A percentile compares a stretch with the other conserved stretches of the same genome.
phyloP scores from a whole-genome alignment of 2,797 vertebrate species.

The Clamator glandarius region DNA sequence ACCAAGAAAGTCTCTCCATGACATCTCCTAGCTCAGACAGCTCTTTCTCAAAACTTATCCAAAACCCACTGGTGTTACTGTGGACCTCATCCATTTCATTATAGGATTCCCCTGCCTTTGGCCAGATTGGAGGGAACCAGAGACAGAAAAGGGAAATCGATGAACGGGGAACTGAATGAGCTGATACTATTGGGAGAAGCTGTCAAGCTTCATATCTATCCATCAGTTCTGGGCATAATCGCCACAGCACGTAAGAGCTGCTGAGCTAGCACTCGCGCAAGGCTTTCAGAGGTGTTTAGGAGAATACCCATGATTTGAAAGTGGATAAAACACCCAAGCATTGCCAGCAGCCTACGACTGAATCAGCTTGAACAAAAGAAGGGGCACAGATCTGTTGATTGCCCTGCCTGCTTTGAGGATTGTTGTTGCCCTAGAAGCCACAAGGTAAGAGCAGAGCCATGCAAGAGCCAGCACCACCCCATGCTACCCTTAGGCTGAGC shows the following conservation, averaged over 20 bases:
- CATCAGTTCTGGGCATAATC: background rate
- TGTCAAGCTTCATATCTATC: background rate
- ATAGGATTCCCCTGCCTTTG: background rate
- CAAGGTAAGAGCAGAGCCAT: background rate
- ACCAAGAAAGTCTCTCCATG: background rate
- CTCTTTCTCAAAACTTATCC: background rate
- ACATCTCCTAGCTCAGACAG: background rate
- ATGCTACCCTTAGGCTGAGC: background rate
- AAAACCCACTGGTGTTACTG: background rate
- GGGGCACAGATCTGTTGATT: background rate
- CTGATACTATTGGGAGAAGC: background rate
- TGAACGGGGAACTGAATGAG: background rate
- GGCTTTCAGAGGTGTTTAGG: background rate
- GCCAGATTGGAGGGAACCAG: background rate
- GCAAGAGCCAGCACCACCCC: background rate
- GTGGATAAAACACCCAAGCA: fast-evolving
- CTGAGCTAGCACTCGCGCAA: background rate
- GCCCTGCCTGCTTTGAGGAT: background rate
- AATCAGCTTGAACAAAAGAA: background rate
- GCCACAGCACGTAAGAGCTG: background rate
- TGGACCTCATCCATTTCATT: background rate
- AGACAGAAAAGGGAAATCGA: background rate
- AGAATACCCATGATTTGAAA: fast-evolving
- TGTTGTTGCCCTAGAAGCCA: background rate
- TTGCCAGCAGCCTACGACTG: background rate